Evolutionary conservation across 2,888 invertebrate genomes (phyloP).

Genomic region (Torymus tubicola): DNA sequence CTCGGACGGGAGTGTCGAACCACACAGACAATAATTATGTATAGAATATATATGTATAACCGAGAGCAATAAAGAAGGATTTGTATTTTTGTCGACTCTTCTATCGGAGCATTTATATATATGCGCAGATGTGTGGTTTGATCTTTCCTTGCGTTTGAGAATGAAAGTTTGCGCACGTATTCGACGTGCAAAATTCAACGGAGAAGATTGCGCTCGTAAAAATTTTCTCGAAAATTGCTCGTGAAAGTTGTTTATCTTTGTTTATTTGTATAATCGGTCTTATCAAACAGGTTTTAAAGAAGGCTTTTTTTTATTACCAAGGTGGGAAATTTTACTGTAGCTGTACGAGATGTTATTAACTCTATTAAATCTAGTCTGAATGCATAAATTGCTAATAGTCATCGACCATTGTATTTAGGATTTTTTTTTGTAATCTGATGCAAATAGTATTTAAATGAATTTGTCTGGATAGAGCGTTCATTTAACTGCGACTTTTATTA

Average conservation of each 20-base stretch:
- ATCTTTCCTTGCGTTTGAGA: neutral
- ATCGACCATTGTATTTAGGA: slow-evolving; percentile 28
- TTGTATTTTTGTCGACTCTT: slow-evolving; percentile 12
- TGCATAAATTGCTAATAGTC: slow-evolving; percentile 42
- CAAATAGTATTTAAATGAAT: slow-evolving; percentile 16
- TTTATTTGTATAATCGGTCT: slow-evolving; percentile 10
- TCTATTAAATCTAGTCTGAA: slow-evolving; percentile 44
- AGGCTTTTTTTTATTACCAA: slow-evolving; percentile 2
- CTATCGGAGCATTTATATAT: slow-evolving; percentile 44
- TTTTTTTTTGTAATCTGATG: slow-evolving; percentile 21
- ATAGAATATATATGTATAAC: neutral
- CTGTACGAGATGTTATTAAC: slow-evolving; percentile 25
- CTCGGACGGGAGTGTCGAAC: neutral
- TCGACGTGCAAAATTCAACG: neutral
- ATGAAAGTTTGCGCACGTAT: no score
- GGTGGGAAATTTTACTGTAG: slow-evolving; percentile 17
- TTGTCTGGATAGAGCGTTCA: neutral
- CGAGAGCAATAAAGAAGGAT: neutral
- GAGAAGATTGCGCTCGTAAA: neutral
- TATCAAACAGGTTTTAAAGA: neutral
- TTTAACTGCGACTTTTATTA: no score
- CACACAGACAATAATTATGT: slow-evolving; percentile 25
- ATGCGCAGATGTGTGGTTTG: slow-evolving; percentile 28
- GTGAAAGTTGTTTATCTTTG: slow-evolving; percentile 6
- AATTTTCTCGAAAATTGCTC: neutral